A percentile compares a stretch with the other conserved stretches of the same genome.
phyloP scores from a whole-genome alignment of 2,113 vertebrate species.

The Isurus oxyrinchus region DNA sequence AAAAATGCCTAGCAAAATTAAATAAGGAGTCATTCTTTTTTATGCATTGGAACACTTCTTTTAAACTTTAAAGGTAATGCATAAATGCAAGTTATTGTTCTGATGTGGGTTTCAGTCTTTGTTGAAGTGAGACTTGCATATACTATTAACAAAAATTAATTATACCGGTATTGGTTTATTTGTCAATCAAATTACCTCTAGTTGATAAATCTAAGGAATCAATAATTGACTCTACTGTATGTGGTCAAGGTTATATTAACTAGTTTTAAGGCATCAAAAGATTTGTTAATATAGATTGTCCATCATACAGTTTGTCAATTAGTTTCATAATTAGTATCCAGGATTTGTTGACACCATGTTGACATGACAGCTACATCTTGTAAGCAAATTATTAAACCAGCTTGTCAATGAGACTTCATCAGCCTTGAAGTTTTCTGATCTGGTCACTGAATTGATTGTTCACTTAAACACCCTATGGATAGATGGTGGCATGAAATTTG shows the following conservation, averaged over 20 bases:
- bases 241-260: neutral
- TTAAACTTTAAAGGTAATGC: neutral
- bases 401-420: neutral
- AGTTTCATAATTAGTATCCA: neutral
- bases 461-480: neutral
- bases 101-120: neutral
- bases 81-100: neutral
- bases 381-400: neutral
- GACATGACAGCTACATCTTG: neutral
- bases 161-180: neutral
- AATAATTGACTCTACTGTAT: neutral
- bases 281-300: conserved; percentile 5
- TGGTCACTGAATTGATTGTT: neutral
- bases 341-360: neutral
- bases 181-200: conserved; percentile 16
- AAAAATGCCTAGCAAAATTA: neutral
- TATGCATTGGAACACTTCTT: neutral
- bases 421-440: neutral
- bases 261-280: neutral
- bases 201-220: conserved; percentile 25
- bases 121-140: neutral
- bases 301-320: conserved; percentile 12
- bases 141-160: neutral
- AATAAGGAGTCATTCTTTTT: neutral
- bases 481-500: neutral